A percentile compares a stretch with the other conserved stretches of the same genome.
Evolutionary conservation across 2,113 vertebrate genomes (phyloP).

Genomic region (Ictalurus furcatus): DNA sequence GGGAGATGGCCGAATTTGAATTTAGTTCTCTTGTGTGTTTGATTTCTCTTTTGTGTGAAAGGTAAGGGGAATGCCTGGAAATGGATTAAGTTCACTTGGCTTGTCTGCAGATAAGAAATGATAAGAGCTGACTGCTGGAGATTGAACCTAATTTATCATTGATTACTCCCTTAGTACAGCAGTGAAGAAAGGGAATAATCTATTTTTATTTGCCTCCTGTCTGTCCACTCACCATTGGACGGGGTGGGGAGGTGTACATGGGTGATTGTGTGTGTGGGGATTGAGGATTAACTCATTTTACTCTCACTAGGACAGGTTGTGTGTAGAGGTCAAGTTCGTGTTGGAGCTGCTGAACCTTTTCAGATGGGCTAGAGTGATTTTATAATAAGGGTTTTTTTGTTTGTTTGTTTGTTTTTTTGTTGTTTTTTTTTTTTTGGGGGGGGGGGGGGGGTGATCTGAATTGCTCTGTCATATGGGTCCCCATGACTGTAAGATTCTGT

Average conservation of each 20-base stretch:
- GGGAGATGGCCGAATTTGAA: constrained; percentile 11
- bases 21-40: constrained; percentile 17
- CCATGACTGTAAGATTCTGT: not conserved
- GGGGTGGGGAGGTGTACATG: too few species aligned
- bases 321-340: constrained; percentile 12
- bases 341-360: not conserved
- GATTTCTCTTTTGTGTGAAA: constrained; percentile 23
- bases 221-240: constrained; percentile 4
- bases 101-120: constrained; percentile 34
- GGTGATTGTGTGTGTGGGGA: not conserved
- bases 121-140: constrained; percentile 37
- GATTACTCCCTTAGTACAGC: constrained; percentile 37
- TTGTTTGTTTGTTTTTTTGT: too few species aligned
- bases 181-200: not conserved
- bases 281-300: not conserved
- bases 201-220: constrained; percentile 27
- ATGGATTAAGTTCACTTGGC: constrained; percentile 31
- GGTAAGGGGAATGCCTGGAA: constrained; percentile 34
- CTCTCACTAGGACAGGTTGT: not conserved
- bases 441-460: too few species aligned
- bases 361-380: not conserved
- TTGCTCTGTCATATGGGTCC: not conserved
- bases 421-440: not conserved
- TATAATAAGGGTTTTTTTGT: not conserved
- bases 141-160: constrained; percentile 42